A percentile compares a stretch with the other conserved stretches of the same genome.
These are phyloP conservation scores for Emys orbicularis DNA, from an alignment of 2,797 vertebrate genomes.

Conservation along the genomic window DNA sequence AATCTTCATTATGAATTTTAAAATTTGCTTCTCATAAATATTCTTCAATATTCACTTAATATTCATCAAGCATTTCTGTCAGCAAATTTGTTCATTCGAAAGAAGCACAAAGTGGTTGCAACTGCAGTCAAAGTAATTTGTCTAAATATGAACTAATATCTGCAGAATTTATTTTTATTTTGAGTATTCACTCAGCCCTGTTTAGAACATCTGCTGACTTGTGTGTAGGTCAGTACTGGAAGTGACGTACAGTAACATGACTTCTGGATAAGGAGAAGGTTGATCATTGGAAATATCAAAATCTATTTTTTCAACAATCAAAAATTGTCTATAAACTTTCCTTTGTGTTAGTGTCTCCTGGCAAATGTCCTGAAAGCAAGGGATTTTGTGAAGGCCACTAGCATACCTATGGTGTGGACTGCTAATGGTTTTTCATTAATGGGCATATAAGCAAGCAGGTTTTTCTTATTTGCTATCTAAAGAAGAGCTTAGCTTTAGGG, in stretches of 20 bases:
- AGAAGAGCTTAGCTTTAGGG: neutral
- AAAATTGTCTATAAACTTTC: neutral
- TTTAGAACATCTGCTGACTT: neutral
- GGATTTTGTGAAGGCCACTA: neutral
- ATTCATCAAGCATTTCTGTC: neutral
- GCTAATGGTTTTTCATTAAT: neutral
- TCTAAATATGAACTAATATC: neutral
- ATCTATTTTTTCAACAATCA: neutral
- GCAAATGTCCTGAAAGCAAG: neutral
- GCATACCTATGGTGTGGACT: neutral
- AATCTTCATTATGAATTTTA: neutral
- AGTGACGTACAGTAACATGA: neutral
- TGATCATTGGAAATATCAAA: neutral
- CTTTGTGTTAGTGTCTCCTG: neutral
- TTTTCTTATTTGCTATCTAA: neutral
- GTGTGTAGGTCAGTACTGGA: neutral
- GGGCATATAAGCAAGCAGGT: neutral
- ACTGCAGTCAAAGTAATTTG: neutral
- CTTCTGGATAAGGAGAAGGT: neutral
- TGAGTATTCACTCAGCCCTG: neutral
- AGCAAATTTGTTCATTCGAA: neutral
- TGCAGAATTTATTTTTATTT: neutral
- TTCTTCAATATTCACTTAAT: neutral
- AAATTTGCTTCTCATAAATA: neutral
- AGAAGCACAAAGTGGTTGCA: neutral